Percentiles rank a stretch among this genome's conserved stretches.
These are phyloP conservation scores for Galbula dea DNA, from an alignment of 2,113 vertebrate species.

Conservation along the genomic window DNA sequence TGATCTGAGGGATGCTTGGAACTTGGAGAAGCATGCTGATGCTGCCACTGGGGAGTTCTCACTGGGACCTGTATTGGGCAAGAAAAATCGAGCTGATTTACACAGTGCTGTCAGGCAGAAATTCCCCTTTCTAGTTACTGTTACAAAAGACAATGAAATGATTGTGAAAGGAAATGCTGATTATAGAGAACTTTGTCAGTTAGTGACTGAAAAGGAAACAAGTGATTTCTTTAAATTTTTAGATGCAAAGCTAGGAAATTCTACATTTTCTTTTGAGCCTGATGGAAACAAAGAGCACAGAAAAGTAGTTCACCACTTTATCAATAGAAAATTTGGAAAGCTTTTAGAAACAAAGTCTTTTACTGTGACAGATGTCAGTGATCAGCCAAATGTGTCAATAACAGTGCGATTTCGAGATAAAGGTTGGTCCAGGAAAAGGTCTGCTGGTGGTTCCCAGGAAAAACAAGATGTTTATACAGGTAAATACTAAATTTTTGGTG, in stretches of 20 bases:
- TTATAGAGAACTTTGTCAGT: conserved; percentile 81
- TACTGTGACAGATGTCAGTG: background rate
- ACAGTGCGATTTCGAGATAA: conserved; percentile 85
- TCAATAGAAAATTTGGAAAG: conserved; percentile 88
- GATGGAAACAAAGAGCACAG: conserved; percentile 86
- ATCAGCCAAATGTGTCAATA: conserved; percentile 71
- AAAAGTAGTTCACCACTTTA: conserved; percentile 88
- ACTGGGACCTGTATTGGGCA: conserved; percentile 80
- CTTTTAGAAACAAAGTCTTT: conserved; percentile 94
- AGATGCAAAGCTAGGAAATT: conserved; percentile 83
- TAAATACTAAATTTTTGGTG: conserved; percentile 44
- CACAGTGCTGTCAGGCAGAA: conserved; percentile 83
- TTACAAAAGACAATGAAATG: conserved; percentile 83
- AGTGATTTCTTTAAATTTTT: conserved; percentile 89
- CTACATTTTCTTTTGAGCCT: conserved; percentile 83
- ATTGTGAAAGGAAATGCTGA: conserved; percentile 83
- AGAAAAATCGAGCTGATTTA: conserved; percentile 79
- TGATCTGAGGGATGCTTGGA: conserved; percentile 58
- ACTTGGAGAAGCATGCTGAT: background rate
- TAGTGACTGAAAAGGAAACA: conserved; percentile 87
- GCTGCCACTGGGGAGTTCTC: conserved; percentile 69
- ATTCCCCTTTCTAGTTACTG: conserved; percentile 88
- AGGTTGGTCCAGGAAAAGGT: conserved; percentile 74
- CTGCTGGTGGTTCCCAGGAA: conserved; percentile 58
- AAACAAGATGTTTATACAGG: conserved; percentile 83